Base-by-base conservation (phyloP, 2,797 vertebrate genomes). In the Gymnodraco acuticeps region DNA sequence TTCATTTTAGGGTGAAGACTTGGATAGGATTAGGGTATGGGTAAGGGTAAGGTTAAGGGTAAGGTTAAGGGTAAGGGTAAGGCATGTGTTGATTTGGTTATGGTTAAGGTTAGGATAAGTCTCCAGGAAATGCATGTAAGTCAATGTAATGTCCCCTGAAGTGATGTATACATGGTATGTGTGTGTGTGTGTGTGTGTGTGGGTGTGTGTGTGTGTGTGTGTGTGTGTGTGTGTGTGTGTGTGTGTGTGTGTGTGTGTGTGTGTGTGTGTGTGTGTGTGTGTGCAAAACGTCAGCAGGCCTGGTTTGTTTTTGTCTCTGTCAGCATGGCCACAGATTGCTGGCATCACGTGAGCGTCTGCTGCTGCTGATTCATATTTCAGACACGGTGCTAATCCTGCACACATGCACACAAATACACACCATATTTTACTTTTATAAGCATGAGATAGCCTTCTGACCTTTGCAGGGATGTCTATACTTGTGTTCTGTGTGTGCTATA, bases 251-350 rank as follows among this genome's bases (percentile, higher is more conserved):
- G 48, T 23, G 54, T 15, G 23, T 10, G 31, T 38, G 23, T 27
- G 23, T 27, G 23, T 3, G 66, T 66, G 47, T 41, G 27, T 56
- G 65, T 53, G 42, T 20, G 42, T 58, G 41, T 42, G 67, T 1
- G 41, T 43, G 23, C 54, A 16, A 61, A 19, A 55, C 23, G 46
- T 43, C 10, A 65, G 7, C 63, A 71, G 78, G 60, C 66, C 59
- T 61, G 55, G 63, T 66, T 81, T n/a, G n/a, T 80, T 85, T 72
- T 79, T 11, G 2, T 80, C 79, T 81, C 70, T 81, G 75, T 58
- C 33, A 38, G 7, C 33, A 38, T 9, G 8, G 71, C 61, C 51
- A 31, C 69, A 53, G 55, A 47, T 63, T 62, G 13, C 62, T 72
- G 63, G 64, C 73, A 42, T 62, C 60, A 65, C 1, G 5, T 73